Evolutionary conservation across 2,888 invertebrate genomes (phyloP).

Genomic region (Euplagia quadripunctaria): DNA sequence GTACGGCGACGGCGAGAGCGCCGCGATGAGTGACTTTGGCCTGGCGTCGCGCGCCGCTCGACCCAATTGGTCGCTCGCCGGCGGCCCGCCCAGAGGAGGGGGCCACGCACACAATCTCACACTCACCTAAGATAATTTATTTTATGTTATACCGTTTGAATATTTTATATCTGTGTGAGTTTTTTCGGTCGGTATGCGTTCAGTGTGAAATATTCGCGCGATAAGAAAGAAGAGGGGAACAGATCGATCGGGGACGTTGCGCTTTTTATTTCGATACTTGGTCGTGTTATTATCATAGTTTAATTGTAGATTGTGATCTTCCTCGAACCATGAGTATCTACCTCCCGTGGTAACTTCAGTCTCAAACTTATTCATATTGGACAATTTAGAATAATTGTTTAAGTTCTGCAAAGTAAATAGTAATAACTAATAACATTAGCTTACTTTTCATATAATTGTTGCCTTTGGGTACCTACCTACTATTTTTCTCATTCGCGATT

Average conservation of each 20-base stretch:
- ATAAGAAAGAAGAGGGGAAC: conserved; percentile 87
- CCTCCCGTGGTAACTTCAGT: background rate
- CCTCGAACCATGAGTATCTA: background rate
- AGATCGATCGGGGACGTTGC: conserved; percentile 85
- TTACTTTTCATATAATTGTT: background rate
- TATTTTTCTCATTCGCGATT: too few species aligned
- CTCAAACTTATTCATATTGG: background rate
- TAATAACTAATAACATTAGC: background rate
- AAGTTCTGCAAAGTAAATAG: background rate
- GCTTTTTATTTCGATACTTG: conserved; percentile 82
- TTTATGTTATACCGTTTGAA: conserved; percentile 88
- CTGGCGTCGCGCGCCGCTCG: conserved; percentile 86
- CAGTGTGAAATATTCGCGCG: conserved; percentile 87
- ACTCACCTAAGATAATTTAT: conserved; percentile 87
- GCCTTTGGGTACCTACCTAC: background rate
- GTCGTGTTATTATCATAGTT: conserved; percentile 73
- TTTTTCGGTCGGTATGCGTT: conserved; percentile 86
- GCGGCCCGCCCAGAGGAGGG: conserved; percentile 84
- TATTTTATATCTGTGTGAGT: conserved; percentile 88
- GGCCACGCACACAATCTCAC: conserved; percentile 81
- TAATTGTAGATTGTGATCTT: conserved; percentile 61
- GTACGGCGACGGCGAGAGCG: conserved; percentile 61
- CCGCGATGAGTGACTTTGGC: conserved; percentile 76
- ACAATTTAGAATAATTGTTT: background rate
- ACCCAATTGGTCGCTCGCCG: conserved; percentile 84